phyloP scores from a whole-genome alignment of 1,140 invertebrate species.

The Frieseomelitta varia region DNA sequence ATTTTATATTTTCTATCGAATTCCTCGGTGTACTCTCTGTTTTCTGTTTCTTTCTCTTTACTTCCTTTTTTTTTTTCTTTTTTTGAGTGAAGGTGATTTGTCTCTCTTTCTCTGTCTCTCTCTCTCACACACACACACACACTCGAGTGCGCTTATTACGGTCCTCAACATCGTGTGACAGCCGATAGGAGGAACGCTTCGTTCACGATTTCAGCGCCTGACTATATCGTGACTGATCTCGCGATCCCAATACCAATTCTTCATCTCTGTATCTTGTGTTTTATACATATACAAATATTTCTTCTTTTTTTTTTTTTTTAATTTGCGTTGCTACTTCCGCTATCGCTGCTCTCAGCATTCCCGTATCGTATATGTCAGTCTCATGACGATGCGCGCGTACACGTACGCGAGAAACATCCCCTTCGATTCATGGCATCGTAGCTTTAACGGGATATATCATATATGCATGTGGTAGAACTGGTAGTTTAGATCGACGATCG shows the following conservation, averaged over 20 bases:
- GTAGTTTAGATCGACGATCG: slow-evolving; percentile 24
- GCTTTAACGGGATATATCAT: slow-evolving; percentile 8
- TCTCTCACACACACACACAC: too few species aligned
- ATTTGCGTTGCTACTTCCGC: slow-evolving; percentile 14
- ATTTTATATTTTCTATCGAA: neutral
- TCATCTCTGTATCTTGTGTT: neutral
- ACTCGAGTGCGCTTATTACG: slow-evolving; percentile 20
- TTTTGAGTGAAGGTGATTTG: neutral
- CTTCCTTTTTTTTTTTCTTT: neutral
- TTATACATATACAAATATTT: neutral
- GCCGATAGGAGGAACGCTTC: slow-evolving; percentile 20
- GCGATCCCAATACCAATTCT: neutral
- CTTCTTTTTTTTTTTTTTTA: neutral
- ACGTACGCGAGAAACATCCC: neutral
- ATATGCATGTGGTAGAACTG: slow-evolving; percentile 27
- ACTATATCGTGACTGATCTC: neutral
- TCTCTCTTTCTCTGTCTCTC: neutral
- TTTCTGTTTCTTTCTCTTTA: neutral
- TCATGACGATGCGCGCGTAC: neutral
- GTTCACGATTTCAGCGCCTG: slow-evolving; percentile 10
- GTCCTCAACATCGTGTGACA: neutral
- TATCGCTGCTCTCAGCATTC: neutral
- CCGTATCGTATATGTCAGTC: neutral
- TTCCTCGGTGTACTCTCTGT: neutral
- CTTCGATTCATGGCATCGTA: neutral